Percentiles rank a stretch among this genome's conserved stretches.
phyloP scores from a whole-genome alignment of 30 jellyfish, hydroid and myxozoan genomes.

The Aurelia aurita region DNA sequence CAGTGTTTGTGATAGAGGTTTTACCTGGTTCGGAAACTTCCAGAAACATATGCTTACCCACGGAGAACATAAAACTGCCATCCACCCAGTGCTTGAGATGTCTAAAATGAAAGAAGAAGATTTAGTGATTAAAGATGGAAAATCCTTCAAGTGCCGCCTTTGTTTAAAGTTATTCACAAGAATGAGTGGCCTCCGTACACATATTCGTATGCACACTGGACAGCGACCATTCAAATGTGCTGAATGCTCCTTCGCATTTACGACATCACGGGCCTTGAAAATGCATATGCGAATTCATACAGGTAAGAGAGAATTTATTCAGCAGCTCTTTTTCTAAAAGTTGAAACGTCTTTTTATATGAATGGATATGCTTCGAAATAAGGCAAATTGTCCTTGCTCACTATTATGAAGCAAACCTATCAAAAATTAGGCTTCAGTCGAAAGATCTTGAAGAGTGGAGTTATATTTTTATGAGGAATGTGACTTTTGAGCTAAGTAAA shows the following conservation, averaged over 20 bases:
- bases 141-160: slow-evolving; percentile 76
- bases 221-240: slow-evolving; percentile 90
- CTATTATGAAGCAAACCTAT: no score
- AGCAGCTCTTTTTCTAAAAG: no score
- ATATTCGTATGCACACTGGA: slow-evolving; percentile 94
- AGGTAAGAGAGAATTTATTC: slow-evolving; percentile 5
- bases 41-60: slow-evolving; percentile 91
- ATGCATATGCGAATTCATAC: slow-evolving; percentile 92
- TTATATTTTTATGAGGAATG: no score
- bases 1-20: slow-evolving; percentile 87
- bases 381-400: no score
- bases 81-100: slow-evolving; percentile 37
- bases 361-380: no score
- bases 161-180: slow-evolving; percentile 83
- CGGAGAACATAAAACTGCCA: slow-evolving; percentile 37
- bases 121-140: slow-evolving; percentile 75
- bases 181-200: slow-evolving; percentile 92
- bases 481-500: no score
- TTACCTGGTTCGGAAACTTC: slow-evolving; percentile 96
- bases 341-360: no score
- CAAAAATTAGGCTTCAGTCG: no score
- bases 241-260: slow-evolving; percentile 85
- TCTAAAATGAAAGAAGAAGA: slow-evolving; percentile 75
- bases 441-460: no score
- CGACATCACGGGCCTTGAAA: slow-evolving; percentile 90